A percentile compares a stretch with the other conserved stretches of the same genome.
Conservation (phyloP, 2,797 vertebrate genomes). For the Acipenser ruthenus region DNA sequence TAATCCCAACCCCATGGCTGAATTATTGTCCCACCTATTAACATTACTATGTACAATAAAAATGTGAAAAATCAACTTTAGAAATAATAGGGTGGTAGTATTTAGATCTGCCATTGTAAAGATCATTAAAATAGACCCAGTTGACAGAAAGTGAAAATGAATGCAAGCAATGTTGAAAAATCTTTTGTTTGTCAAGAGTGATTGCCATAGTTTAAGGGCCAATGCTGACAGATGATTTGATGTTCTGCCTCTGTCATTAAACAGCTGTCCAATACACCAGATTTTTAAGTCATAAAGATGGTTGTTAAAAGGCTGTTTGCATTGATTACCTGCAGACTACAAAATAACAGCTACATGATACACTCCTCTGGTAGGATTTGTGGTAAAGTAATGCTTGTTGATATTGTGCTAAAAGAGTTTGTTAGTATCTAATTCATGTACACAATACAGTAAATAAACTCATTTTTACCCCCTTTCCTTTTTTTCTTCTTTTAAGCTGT, state of each 20-base stretch:
- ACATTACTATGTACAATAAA: too few species aligned
- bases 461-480: background rate
- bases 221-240: background rate
- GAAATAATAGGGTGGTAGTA: too few species aligned
- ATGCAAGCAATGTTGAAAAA: too few species aligned
- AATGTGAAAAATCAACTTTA: too few species aligned
- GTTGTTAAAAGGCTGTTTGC: background rate
- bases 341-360: background rate
- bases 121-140: too few species aligned
- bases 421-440: background rate
- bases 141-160: too few species aligned
- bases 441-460: background rate
- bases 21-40: too few species aligned
- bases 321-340: background rate
- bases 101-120: too few species aligned
- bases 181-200: too few species aligned
- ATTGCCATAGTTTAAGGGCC: too few species aligned
- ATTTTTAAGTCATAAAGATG: background rate
- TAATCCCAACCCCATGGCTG: too few species aligned
- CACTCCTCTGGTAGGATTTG: background rate
- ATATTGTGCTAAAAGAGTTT: background rate
- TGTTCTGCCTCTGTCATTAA: background rate
- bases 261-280: background rate
- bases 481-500: slow-evolving; percentile 64
- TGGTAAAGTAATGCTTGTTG: background rate